These are phyloP conservation scores for Lycorma delicatula DNA, from an alignment of 1,140 invertebrate species.

Conservation along the genomic window DNA sequence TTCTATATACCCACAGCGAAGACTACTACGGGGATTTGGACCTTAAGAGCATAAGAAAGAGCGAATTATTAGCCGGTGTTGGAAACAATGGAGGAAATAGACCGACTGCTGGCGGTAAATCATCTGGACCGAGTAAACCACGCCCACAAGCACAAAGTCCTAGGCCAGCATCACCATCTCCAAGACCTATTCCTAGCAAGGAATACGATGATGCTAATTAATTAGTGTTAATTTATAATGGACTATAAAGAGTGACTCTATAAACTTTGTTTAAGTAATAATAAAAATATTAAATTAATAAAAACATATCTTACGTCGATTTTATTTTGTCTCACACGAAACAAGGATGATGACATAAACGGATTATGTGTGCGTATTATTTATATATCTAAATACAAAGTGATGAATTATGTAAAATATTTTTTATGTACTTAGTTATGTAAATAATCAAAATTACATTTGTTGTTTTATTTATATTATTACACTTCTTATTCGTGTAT, in stretches of 20 bases:
- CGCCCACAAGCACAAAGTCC: constrained; percentile 21
- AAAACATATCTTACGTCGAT: neutral
- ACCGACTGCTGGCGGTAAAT: neutral
- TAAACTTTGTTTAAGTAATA: neutral
- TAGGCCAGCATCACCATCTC: constrained; percentile 41
- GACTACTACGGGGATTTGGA: constrained; percentile 93
- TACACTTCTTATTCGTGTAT: too few relatives aligned
- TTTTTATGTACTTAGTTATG: too few relatives aligned
- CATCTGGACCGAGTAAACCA: constrained; percentile 7
- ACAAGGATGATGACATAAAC: too few relatives aligned
- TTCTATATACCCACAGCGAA: constrained; percentile 54
- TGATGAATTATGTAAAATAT: neutral
- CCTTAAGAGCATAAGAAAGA: constrained; percentile 86
- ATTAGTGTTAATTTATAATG: neutral
- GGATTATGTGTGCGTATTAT: neutral
- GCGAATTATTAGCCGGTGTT: constrained; percentile 70
- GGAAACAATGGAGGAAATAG: constrained; percentile 39
- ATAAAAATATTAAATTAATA: neutral
- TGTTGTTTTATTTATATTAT: too few relatives aligned
- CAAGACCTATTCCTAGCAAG: constrained; percentile 12
- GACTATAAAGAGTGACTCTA: neutral
- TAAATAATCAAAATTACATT: too few relatives aligned
- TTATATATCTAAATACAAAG: neutral
- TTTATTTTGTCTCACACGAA: too few relatives aligned
- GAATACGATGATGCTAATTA: constrained; percentile 8